Evolutionary conservation across 2,797 vertebrate species (phyloP).

Genomic region (Odontamblyopus rebecca): DNA sequence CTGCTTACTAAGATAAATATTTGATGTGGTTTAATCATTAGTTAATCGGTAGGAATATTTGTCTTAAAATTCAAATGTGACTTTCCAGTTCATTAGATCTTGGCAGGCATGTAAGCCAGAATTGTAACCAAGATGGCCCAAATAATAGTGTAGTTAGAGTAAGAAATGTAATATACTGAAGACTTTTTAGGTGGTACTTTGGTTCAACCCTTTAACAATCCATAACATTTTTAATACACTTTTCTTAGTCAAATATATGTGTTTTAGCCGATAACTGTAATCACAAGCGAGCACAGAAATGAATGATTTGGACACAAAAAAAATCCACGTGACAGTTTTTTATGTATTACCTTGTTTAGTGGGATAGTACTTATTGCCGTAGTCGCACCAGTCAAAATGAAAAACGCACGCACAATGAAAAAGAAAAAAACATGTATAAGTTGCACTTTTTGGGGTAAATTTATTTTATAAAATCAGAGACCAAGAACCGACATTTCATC

Average conservation of each 20-base stretch:
- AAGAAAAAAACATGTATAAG: too few relatives aligned
- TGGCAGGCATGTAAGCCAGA: background rate
- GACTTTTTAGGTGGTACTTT: background rate
- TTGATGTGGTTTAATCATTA: background rate
- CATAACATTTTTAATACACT: too few relatives aligned
- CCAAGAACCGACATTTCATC: too few relatives aligned
- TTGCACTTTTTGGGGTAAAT: too few relatives aligned
- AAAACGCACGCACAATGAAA: too few relatives aligned
- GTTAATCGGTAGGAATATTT: constrained; percentile 4
- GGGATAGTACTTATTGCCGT: too few relatives aligned
- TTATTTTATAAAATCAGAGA: too few relatives aligned
- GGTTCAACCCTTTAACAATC: too few relatives aligned
- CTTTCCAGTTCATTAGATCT: background rate
- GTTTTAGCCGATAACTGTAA: background rate
- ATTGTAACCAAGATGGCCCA: background rate
- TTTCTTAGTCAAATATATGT: too few relatives aligned
- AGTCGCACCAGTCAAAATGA: too few relatives aligned
- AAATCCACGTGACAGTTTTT: too few relatives aligned
- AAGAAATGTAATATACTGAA: background rate
- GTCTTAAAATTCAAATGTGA: background rate
- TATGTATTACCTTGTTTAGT: too few relatives aligned
- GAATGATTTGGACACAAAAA: background rate
- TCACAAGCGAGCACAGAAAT: background rate
- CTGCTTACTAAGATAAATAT: constrained; percentile 2
- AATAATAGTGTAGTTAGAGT: background rate